These are phyloP conservation scores for Melipona quadrifasciata DNA, from an alignment of 1,140 invertebrate species.

Conservation along the genomic window DNA sequence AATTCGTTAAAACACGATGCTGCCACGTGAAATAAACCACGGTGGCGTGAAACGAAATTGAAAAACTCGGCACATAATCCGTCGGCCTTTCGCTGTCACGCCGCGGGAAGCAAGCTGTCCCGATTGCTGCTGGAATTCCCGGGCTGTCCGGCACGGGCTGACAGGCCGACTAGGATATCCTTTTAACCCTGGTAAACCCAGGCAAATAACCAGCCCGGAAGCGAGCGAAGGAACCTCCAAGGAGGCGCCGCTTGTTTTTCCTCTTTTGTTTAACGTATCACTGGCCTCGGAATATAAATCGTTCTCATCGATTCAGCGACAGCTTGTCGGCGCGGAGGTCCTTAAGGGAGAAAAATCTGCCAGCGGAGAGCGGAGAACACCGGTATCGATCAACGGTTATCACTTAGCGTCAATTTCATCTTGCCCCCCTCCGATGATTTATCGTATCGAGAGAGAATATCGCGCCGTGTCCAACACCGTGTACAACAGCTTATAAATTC, in stretches of 20 bases:
- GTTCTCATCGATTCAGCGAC: conserved; percentile 20
- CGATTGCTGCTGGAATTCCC: conserved; percentile 39
- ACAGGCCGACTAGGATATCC: conserved; percentile 41
- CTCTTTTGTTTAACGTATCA: conserved; percentile 19
- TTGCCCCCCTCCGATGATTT: conserved; percentile 26
- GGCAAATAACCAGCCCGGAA: neutral
- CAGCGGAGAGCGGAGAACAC: conserved; percentile 28
- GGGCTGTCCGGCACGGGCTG: conserved; percentile 2
- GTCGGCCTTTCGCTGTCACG: neutral
- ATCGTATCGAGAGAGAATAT: conserved; percentile 32
- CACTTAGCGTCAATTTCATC: conserved; percentile 51
- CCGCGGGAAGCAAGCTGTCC: conserved; percentile 11
- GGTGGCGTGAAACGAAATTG: conserved; percentile 12
- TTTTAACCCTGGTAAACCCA: conserved; percentile 24
- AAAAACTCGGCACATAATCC: conserved; percentile 22
- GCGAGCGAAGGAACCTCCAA: neutral
- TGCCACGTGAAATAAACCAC: neutral
- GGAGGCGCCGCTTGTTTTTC: conserved; percentile 1
- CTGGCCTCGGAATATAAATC: conserved; percentile 22
- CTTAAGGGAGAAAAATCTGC: conserved; percentile 17
- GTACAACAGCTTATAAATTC: conserved; percentile 46
- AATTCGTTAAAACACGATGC: neutral
- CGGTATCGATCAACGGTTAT: conserved; percentile 48
- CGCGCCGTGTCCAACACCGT: conserved; percentile 13
- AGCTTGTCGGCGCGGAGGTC: neutral